These are phyloP conservation scores for Pelusios castaneus DNA, from an alignment of 2,113 vertebrate species.

Conservation along the genomic window DNA sequence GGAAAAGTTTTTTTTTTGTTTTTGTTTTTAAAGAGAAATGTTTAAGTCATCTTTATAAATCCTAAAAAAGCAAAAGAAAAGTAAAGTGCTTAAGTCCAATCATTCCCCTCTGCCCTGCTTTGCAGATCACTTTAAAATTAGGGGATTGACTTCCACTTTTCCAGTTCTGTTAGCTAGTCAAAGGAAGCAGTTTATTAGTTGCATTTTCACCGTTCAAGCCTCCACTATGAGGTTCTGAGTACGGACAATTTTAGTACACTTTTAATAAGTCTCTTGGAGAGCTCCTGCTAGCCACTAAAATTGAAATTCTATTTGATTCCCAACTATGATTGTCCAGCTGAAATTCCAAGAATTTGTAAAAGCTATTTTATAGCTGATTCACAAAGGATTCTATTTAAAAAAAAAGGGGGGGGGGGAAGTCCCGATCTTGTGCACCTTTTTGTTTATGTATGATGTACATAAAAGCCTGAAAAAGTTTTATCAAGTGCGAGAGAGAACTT, in stretches of 20 bases:
- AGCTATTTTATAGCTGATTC: background rate
- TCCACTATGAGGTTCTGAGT: background rate
- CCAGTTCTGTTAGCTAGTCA: background rate
- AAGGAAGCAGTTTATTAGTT: background rate
- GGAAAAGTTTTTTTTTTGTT: too few species aligned
- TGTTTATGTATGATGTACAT: background rate
- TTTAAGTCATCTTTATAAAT: background rate
- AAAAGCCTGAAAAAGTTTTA: background rate
- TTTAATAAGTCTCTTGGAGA: background rate
- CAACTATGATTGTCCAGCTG: background rate
- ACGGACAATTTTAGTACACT: background rate
- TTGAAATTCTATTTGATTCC: background rate
- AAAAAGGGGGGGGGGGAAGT: too few species aligned
- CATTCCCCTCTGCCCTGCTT: background rate
- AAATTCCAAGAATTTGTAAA: background rate
- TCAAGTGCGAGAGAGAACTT: background rate
- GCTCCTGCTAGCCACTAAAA: background rate
- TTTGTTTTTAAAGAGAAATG: too few species aligned
- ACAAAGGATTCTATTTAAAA: background rate
- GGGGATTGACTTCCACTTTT: background rate
- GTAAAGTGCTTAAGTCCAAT: background rate
- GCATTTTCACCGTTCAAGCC: background rate
- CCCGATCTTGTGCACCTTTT: background rate
- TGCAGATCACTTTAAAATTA: background rate
- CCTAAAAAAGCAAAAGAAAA: background rate